Evolutionary conservation across 2,797 vertebrate genomes (phyloP).

Genomic region (Momotus momota): DNA sequence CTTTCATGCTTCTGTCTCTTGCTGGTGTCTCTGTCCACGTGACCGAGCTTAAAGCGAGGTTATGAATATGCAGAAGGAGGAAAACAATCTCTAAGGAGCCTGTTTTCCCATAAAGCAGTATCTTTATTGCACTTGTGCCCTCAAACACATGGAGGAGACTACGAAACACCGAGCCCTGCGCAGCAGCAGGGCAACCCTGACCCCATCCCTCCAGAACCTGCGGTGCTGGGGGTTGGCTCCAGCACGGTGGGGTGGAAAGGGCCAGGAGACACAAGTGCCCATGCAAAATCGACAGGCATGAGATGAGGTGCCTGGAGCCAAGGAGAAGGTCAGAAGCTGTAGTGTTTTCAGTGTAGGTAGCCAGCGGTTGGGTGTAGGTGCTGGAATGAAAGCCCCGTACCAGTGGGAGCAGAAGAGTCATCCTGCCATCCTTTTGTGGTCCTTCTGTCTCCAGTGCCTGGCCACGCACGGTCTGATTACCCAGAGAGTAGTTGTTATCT

Average conservation of each 20-base stretch:
- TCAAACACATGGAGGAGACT: fast-evolving
- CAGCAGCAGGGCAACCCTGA: neutral
- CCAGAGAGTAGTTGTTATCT: fast-evolving
- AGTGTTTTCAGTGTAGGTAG: fast-evolving
- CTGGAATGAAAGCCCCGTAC: neutral
- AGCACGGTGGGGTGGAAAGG: fast-evolving
- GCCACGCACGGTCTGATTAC: neutral
- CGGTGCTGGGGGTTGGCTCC: neutral
- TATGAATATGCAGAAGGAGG: neutral
- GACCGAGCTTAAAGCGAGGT: fast-evolving
- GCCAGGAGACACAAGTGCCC: neutral
- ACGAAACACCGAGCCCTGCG: fast-evolving
- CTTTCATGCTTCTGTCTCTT: neutral
- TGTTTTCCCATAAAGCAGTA: fast-evolving
- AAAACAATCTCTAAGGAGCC: neutral
- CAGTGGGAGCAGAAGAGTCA: fast-evolving
- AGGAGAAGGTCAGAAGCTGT: neutral
- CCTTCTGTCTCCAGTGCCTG: neutral
- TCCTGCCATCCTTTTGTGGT: neutral
- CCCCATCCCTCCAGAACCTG: neutral
- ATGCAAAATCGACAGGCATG: fast-evolving
- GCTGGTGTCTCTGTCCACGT: neutral
- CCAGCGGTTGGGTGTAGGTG: neutral
- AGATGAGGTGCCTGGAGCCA: neutral
- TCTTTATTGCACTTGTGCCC: neutral